A percentile compares a stretch with the other conserved stretches of the same genome.
Evolutionary conservation across 1,140 invertebrate genomes (phyloP).

Genomic region (Hetaerina americana): DNA sequence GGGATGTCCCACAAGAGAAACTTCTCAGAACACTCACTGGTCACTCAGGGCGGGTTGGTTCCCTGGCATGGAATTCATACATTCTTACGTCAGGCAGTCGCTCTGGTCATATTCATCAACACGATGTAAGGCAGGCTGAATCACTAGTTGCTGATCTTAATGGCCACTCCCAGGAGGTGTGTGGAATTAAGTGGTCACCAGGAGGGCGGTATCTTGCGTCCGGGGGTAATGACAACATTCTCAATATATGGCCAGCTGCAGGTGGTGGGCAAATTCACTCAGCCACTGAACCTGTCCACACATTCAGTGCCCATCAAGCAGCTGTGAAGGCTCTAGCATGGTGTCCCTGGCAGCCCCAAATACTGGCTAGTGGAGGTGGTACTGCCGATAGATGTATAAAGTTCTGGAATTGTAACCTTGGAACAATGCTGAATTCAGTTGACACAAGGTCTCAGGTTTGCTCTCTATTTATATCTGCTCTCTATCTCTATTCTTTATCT

Average conservation of each 20-base stretch:
- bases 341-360: too few relatives aligned
- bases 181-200: constrained; percentile 90
- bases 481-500: too few relatives aligned
- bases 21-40: constrained; percentile 55
- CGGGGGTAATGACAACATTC: constrained; percentile 86
- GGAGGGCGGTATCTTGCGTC: constrained; percentile 85
- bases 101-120: constrained; percentile 80
- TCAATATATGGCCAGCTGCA: constrained; percentile 72
- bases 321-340: too few relatives aligned
- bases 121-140: constrained; percentile 83
- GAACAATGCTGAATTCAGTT: too few relatives aligned
- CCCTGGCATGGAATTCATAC: constrained; percentile 84
- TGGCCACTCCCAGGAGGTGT: constrained; percentile 83
- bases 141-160: constrained; percentile 61
- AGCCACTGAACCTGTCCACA: constrained; percentile 47
- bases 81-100: constrained; percentile 75
- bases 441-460: too few relatives aligned
- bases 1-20: constrained; percentile 61
- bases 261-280: constrained; percentile 44
- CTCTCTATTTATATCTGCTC: too few relatives aligned
- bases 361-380: too few relatives aligned
- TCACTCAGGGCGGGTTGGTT: constrained; percentile 67
- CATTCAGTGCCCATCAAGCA: too few relatives aligned
- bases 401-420: too few relatives aligned
- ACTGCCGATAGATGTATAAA: too few relatives aligned